These are phyloP conservation scores for Psilanteris sp. DNA, from an alignment of 1,140 invertebrate species.

Conservation along the genomic window DNA sequence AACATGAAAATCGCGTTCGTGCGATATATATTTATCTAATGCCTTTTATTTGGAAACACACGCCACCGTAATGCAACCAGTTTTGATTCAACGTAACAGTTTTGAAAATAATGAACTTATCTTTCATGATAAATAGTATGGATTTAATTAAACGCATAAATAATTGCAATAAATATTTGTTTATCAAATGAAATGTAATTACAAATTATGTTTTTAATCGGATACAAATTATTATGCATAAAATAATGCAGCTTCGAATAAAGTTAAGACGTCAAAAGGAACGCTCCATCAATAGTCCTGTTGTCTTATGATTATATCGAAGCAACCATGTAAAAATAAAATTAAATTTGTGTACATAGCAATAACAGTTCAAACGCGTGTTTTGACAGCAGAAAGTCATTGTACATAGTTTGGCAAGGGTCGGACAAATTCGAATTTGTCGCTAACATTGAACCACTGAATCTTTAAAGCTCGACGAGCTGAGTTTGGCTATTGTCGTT, in stretches of 20 bases:
- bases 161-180: no score
- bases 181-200: no score
- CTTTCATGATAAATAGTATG: no score
- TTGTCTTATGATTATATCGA: constrained; percentile 2
- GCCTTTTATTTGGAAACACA: no score
- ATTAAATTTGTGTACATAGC: constrained; percentile 1
- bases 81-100: no score
- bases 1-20: constrained; percentile 12
- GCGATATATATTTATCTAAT: constrained; percentile 17
- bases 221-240: no score
- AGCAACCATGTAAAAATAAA: constrained; percentile 11
- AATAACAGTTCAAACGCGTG: constrained; percentile 21
- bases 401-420: background rate
- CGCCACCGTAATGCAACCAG: constrained; percentile 1
- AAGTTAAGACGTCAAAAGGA: no score
- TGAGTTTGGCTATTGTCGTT: constrained; percentile 35
- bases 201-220: no score
- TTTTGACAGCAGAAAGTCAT: constrained; percentile 4
- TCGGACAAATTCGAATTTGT: constrained; percentile 46
- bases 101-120: no score
- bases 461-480: constrained; percentile 43
- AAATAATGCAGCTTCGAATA: no score
- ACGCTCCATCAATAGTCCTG: background rate
- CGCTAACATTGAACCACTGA: constrained; percentile 34
- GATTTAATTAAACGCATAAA: no score